phyloP scores from a whole-genome alignment of 2,888 invertebrate genomes.

The Andrena chrysosceles region DNA sequence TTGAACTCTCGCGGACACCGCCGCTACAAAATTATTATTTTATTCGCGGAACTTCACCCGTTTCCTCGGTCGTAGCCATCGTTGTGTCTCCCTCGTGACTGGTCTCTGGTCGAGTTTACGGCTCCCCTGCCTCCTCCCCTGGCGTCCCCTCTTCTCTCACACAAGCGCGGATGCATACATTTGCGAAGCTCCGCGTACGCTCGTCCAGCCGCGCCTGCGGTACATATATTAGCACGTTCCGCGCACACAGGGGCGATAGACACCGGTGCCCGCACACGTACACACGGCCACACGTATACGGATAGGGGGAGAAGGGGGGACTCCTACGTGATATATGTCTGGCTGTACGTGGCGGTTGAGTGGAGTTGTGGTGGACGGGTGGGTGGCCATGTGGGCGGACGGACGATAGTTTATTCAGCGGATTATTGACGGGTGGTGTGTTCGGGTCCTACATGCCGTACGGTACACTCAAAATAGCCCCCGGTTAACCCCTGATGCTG shows the following conservation, averaged over 20 bases:
- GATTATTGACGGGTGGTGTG: constrained; percentile 84
- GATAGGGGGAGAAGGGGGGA: constrained; percentile 18
- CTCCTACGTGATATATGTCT: constrained; percentile 70
- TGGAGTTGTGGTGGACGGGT: constrained; percentile 78
- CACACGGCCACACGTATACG: constrained; percentile 7
- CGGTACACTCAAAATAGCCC: constrained; percentile 82
- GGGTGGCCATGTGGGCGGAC: constrained; percentile 79
- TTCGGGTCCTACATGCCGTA: constrained; percentile 77
- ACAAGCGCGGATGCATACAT: constrained; percentile 20
- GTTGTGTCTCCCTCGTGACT: constrained; percentile 63
- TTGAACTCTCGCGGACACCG: constrained; percentile 29
- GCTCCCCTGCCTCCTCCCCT: constrained; percentile 44
- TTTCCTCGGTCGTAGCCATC: constrained; percentile 65
- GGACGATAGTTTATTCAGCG: constrained; percentile 84
- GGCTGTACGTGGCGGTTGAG: constrained; percentile 75
- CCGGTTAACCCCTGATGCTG: constrained; percentile 78
- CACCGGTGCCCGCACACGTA: not conserved
- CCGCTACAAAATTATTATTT: constrained; percentile 63
- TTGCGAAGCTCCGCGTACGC: constrained; percentile 28
- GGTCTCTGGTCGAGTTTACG: constrained; percentile 67
- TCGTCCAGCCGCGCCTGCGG: constrained; percentile 66
- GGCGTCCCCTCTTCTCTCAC: constrained; percentile 31
- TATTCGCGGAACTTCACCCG: constrained; percentile 57
- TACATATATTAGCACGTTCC: constrained; percentile 70
- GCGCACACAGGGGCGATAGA: constrained; percentile 34